phyloP scores from a whole-genome alignment of 2,888 invertebrate genomes.

The Zygothrica quintamaculata region DNA sequence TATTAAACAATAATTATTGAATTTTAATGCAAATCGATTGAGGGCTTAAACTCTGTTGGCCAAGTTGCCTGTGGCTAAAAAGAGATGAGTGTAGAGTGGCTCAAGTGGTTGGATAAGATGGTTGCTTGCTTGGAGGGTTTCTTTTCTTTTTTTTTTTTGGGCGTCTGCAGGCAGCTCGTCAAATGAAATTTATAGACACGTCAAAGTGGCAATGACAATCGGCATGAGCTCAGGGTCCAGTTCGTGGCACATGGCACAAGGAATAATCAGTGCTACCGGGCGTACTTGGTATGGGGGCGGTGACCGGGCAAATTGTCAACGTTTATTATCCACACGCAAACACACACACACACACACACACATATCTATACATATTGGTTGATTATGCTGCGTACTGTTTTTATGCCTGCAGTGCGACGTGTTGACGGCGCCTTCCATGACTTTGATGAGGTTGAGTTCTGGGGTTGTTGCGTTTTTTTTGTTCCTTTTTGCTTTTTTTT shows the following conservation, averaged over 20 bases:
- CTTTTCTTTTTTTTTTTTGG: too few species aligned
- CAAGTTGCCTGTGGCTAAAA: conserved; percentile 16
- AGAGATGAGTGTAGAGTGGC: conserved; percentile 23
- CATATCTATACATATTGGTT: conserved; percentile 29
- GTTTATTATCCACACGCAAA: conserved; percentile 48
- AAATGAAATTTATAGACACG: conserved; percentile 75
- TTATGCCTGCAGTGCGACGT: conserved; percentile 78
- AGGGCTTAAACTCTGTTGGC: conserved; percentile 19
- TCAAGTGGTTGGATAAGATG: conserved; percentile 45
- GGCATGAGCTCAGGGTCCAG: conserved; percentile 55
- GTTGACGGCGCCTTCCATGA: conserved; percentile 55
- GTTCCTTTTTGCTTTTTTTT: conserved; percentile 40
- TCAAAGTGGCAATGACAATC: conserved; percentile 71
- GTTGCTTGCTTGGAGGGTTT: background rate
- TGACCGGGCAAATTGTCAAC: conserved; percentile 66
- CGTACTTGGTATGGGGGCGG: conserved; percentile 35
- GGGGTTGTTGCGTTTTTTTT: conserved; percentile 60
- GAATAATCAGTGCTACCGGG: conserved; percentile 73
- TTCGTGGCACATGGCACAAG: conserved; percentile 34
- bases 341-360: conserved; percentile 38
- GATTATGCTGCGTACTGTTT: conserved; percentile 76
- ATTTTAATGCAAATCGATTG: conserved; percentile 65
- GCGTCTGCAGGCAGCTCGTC: conserved; percentile 53
- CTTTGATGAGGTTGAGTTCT: conserved; percentile 62
- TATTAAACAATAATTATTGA: conserved; percentile 75